phyloP scores from a whole-genome alignment of 1,140 invertebrate species.

The Nomia melanderi region DNA sequence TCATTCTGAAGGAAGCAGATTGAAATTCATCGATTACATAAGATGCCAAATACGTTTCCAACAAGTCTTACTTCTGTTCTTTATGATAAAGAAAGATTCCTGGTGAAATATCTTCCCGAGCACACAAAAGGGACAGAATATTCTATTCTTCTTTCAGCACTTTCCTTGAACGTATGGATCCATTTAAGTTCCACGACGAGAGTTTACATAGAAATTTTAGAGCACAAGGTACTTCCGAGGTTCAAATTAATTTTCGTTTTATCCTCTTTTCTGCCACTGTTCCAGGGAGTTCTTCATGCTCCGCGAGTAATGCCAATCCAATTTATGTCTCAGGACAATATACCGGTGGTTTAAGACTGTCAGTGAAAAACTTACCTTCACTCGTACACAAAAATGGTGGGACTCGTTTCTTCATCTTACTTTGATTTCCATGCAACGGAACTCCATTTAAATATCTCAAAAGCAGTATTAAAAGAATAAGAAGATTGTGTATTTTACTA shows the following conservation, averaged over 20 bases:
- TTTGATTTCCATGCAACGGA: neutral
- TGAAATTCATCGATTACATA: neutral
- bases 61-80: neutral
- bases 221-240: conserved; percentile 23
- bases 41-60: neutral
- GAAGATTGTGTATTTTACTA: too few relatives aligned
- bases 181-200: conserved; percentile 35
- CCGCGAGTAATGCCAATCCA: conserved; percentile 6
- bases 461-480: too few relatives aligned
- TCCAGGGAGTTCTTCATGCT: conserved; percentile 5
- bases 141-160: conserved; percentile 23
- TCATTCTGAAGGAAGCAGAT: neutral
- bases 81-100: neutral
- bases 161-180: conserved; percentile 12
- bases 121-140: conserved; percentile 6
- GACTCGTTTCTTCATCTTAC: neutral
- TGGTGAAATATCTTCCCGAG: neutral
- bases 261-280: conserved; percentile 18
- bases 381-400: neutral
- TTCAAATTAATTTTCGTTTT: conserved; percentile 40
- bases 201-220: conserved; percentile 44
- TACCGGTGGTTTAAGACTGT: neutral
- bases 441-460: too few relatives aligned
- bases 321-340: conserved; percentile 8
- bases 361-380: too few relatives aligned